Conservation (phyloP, 2,113 vertebrate genomes). For the Calidris pugnax region DNA sequence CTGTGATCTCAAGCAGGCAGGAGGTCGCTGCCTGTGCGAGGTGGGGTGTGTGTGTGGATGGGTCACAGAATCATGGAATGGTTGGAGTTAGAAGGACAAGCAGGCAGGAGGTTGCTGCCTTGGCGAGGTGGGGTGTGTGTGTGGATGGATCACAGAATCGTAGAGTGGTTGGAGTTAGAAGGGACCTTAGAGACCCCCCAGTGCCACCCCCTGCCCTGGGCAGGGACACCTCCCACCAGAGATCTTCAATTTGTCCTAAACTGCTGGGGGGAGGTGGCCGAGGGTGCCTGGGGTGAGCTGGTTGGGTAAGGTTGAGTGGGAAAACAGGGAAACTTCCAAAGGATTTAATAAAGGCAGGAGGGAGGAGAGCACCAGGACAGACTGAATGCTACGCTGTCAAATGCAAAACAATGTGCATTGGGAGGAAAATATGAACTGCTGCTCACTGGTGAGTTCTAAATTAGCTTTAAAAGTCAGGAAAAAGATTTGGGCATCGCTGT, state of each 20-base stretch:
- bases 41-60: rapidly evolving
- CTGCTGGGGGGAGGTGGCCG: rapidly evolving
- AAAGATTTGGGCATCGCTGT: not conserved
- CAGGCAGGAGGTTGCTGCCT: not conserved
- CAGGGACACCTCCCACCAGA: too few species aligned
- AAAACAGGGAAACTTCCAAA: not conserved
- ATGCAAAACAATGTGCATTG: not conserved
- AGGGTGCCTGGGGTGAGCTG: not conserved
- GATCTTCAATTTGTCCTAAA: not conserved
- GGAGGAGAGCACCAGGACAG: not conserved
- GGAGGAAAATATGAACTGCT: not conserved
- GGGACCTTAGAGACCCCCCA: too few species aligned
- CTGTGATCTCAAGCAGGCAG: not conserved
- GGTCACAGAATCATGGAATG: too few species aligned
- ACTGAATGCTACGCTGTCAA: not conserved
- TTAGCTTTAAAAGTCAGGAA: not conserved
- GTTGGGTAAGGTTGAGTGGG: not conserved
- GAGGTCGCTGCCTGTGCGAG: not conserved
- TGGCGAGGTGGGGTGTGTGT: rapidly evolving
- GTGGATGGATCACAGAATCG: too few species aligned
- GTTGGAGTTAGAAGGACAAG: not conserved
- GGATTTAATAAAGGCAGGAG: not conserved
- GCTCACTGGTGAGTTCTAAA: not conserved
- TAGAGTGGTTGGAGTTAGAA: too few species aligned
- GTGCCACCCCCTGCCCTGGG: too few species aligned